phyloP scores from a whole-genome alignment of 1,140 invertebrate species.

The Drosophila santomea region DNA sequence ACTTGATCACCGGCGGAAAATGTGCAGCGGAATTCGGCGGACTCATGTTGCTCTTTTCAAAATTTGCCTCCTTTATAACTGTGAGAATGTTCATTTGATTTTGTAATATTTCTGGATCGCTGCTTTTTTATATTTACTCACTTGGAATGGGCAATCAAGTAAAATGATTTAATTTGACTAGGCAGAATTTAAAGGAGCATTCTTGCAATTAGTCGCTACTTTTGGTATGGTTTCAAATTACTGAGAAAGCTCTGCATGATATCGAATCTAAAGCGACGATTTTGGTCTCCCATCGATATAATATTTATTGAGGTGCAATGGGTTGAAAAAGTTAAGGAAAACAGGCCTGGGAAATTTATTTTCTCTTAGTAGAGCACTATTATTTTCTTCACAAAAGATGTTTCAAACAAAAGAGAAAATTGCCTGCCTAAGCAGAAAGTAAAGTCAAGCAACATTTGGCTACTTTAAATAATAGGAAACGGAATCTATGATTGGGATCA shows the following conservation, averaged over 20 bases:
- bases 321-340: slow-evolving; percentile 21
- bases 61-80: slow-evolving; percentile 27
- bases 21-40: slow-evolving; percentile 58
- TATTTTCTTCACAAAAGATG: slow-evolving; percentile 2
- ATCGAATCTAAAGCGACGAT: neutral
- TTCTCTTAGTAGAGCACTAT: neutral
- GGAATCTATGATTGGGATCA: no score
- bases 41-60: slow-evolving; percentile 67
- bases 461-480: neutral
- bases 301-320: slow-evolving; percentile 10
- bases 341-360: slow-evolving; percentile 37
- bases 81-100: slow-evolving; percentile 52
- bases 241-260: slow-evolving; percentile 44
- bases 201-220: slow-evolving; percentile 17
- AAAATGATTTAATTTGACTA: slow-evolving; percentile 46
- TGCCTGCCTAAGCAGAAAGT: neutral
- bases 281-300: slow-evolving; percentile 31
- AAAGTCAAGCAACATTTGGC: neutral
- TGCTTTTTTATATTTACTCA: slow-evolving; percentile 35
- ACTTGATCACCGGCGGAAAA: slow-evolving; percentile 30
- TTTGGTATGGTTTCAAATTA: slow-evolving; percentile 25
- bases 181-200: slow-evolving; percentile 7
- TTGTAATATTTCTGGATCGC: slow-evolving; percentile 25
- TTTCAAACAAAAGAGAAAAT: neutral
- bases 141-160: slow-evolving; percentile 53